phyloP scores from a whole-genome alignment of 2,797 vertebrate genomes.

The Neomorphus geoffroyi region DNA sequence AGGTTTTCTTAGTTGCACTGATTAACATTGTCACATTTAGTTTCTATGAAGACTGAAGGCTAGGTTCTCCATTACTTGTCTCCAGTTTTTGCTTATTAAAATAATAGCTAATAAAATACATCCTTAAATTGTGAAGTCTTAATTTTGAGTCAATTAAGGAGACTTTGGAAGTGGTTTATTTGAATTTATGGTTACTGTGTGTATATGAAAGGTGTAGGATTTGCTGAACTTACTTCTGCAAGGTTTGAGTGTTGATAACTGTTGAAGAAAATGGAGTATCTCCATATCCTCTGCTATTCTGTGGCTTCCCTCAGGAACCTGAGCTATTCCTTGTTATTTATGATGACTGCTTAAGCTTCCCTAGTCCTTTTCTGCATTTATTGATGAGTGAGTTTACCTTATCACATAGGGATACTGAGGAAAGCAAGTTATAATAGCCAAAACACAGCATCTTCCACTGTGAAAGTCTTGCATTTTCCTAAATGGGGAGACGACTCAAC shows the following conservation, averaged over 20 bases:
- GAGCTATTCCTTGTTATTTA: background rate
- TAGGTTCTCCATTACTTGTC: background rate
- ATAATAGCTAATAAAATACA: background rate
- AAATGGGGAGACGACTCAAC: background rate
- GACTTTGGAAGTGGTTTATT: background rate
- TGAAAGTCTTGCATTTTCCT: background rate
- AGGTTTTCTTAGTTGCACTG: background rate
- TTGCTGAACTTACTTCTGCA: background rate
- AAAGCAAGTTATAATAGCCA: background rate
- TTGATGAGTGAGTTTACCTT: background rate
- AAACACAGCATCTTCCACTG: background rate
- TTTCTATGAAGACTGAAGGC: background rate
- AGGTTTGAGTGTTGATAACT: fast-evolving
- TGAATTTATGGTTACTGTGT: background rate
- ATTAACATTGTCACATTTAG: background rate
- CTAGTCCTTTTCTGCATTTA: background rate
- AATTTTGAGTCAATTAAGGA: background rate
- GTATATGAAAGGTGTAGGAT: background rate
- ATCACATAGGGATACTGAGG: background rate
- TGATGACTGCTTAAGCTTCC: background rate
- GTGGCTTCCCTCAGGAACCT: background rate
- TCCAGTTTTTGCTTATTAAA: background rate
- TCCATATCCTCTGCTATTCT: background rate
- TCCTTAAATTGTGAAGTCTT: background rate
- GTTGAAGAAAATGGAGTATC: background rate